A percentile compares a stretch with the other conserved stretches of the same genome.
phyloP scores from a whole-genome alignment of 2,888 invertebrate species.

The Steinernema carpocapsae region DNA sequence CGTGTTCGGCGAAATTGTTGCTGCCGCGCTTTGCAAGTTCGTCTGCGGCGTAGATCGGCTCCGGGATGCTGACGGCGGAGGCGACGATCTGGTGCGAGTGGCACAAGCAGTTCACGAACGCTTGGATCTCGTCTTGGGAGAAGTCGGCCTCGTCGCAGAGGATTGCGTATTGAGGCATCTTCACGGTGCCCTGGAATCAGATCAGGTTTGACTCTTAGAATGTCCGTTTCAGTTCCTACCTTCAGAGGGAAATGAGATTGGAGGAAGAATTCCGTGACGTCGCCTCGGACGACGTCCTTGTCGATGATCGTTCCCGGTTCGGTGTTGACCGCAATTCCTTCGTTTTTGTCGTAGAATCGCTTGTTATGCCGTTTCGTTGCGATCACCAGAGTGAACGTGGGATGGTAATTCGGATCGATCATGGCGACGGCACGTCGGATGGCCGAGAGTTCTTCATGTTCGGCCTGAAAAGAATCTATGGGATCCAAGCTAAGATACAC shows the following conservation, averaged over 20 bases:
- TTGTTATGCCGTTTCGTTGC: conserved; percentile 58
- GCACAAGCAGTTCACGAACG: conserved; percentile 42
- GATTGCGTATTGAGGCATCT: conserved; percentile 52
- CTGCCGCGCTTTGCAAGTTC: conserved; percentile 61
- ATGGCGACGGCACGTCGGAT: conserved; percentile 3
- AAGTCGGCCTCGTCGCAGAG: conserved; percentile 49
- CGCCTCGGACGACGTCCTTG: conserved; percentile 44
- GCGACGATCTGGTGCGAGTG: conserved; percentile 43
- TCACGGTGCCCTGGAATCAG: conserved; percentile 54
- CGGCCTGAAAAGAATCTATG: not conserved
- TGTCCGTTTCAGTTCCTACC: conserved; percentile 34
- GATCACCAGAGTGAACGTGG: conserved; percentile 52
- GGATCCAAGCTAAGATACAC: not conserved
- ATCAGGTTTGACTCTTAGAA: not conserved
- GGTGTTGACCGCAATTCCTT: conserved; percentile 41
- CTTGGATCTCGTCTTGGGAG: conserved; percentile 49
- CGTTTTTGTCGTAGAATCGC: conserved; percentile 44
- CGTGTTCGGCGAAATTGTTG: conserved; percentile 38
- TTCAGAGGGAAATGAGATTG: conserved; percentile 48
- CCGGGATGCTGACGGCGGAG: conserved; percentile 50
- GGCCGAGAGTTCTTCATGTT: not conserved
- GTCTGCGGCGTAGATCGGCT: conserved; percentile 60
- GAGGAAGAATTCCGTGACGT: conserved; percentile 54
- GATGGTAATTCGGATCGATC: conserved; percentile 42
- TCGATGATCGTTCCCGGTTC: conserved; percentile 53